phyloP scores from a whole-genome alignment of 2,888 invertebrate genomes.

The Morpho deidamia region DNA sequence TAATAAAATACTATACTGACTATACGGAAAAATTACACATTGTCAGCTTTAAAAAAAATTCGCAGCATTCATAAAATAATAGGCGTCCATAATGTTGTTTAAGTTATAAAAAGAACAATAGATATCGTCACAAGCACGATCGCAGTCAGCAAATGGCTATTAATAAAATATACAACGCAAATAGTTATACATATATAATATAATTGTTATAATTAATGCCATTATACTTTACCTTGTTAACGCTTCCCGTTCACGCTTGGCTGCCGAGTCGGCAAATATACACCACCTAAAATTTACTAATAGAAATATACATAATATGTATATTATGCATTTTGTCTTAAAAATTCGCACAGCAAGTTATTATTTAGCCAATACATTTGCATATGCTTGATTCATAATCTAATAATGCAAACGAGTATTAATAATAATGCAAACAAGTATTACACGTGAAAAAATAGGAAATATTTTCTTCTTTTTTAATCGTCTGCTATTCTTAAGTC shows the following conservation, averaged over 20 bases:
- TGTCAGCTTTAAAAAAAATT: neutral
- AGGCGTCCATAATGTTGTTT: neutral
- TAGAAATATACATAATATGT: slow-evolving; percentile 8
- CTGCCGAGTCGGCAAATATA: slow-evolving; percentile 12
- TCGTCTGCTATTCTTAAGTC: too few relatives aligned
- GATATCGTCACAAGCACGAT: slow-evolving; percentile 15
- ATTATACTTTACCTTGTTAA: slow-evolving; percentile 41
- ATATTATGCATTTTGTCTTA: slow-evolving; percentile 6
- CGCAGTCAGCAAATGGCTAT: slow-evolving; percentile 4
- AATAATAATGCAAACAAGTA: too few relatives aligned
- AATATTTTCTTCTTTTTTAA: too few relatives aligned
- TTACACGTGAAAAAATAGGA: too few relatives aligned
- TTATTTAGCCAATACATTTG: neutral
- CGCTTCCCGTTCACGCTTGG: slow-evolving; percentile 31
- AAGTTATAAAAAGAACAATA: slow-evolving; percentile 4
- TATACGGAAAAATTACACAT: neutral
- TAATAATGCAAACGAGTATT: too few relatives aligned
- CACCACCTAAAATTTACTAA: slow-evolving; percentile 27
- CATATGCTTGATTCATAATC: neutral
- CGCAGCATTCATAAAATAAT: neutral
- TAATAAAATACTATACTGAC: too few relatives aligned
- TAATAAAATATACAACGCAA: slow-evolving; percentile 4
- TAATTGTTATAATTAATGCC: slow-evolving; percentile 23
- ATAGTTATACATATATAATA: slow-evolving; percentile 1
- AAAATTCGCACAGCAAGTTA: slow-evolving; percentile 24